Evolutionary conservation across 2,113 vertebrate species (phyloP), one percentile per base, ranked within the genome.

Genomic region (Thamnophis sirtalis): DNA sequence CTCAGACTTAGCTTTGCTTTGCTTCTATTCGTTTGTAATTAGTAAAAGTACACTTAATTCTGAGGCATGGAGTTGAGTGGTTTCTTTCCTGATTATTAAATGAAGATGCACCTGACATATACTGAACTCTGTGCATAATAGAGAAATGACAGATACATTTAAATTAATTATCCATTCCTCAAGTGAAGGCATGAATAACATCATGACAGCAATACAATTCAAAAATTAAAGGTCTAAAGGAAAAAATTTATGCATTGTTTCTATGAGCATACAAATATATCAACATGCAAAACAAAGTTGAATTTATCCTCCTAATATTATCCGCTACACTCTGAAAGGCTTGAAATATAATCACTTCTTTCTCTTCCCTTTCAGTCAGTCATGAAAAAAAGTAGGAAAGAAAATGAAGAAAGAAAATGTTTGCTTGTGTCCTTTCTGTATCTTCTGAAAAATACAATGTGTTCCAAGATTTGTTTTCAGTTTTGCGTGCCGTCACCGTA

Each of bases 391-490:
- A 96, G 94, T 92, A 38, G 68, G 68, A 38, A 80, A 38, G 33
- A 80, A 80, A 38, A 80, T 38, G 68, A 38, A 73, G 68, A 17
- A 80, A 80, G 33, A 43, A 43, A 80, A 80, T 21, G 73, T 92
- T 1, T 98, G 96, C 98, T 98, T 98, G 97, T 97, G 96, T 97
- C 97, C 96, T 97, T 97, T 95, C 96, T 96, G 95, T 96, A 93
- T 97, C 96, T 97, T 97, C 97, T 96, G 95, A 93, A 97, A 97
- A 97, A 97, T 96, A 97, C 91, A 93, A 95, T 97, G 95, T 93
- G 95, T 97, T 97, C 96, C 96, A 97, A 97, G 97, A 95, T 96
- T 96, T 97, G 97, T 96, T 97, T 98, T 97, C 94, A 95, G 95
- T 95, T 96, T 97, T 95, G 90, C 84, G 1, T 96, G 96, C 96